Percentiles rank a stretch among this genome's conserved stretches.
Evolutionary conservation across 2,797 vertebrate species (phyloP).

Genomic region (Rhinatrema bivittatum): DNA sequence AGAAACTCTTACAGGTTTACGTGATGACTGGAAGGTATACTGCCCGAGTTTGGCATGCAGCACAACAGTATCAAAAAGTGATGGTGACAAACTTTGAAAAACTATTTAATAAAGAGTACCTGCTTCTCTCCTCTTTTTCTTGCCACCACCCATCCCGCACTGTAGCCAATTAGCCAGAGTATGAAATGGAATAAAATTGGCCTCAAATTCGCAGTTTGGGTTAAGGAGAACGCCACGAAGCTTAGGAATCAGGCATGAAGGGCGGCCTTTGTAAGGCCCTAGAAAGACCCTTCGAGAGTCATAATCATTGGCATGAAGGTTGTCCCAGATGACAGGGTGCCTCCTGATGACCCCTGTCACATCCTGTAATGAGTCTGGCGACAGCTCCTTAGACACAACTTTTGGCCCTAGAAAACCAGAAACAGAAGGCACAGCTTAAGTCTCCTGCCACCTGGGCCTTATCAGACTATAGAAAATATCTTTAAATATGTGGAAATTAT

Average conservation of each 20-base stretch:
- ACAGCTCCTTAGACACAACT: constrained; percentile 73
- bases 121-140: fast-evolving
- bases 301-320: constrained; percentile 80
- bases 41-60: too few relatives aligned
- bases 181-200: constrained; percentile 79
- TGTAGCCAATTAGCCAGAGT: constrained; percentile 63
- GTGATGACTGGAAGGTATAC: too few relatives aligned
- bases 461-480: background rate
- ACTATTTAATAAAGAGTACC: constrained; percentile 17
- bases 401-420: constrained; percentile 55
- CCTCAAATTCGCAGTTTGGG: constrained; percentile 84
- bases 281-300: constrained; percentile 78
- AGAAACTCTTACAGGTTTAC: too few relatives aligned
- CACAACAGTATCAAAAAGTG: too few relatives aligned
- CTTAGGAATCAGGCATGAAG: constrained; percentile 47
- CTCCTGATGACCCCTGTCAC: constrained; percentile 65
- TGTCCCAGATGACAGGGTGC: constrained; percentile 76
- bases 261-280: constrained; percentile 75
- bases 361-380: constrained; percentile 57
- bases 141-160: constrained; percentile 4
- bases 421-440: too few relatives aligned
- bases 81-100: too few relatives aligned
- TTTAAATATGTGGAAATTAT: too few relatives aligned
- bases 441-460: too few relatives aligned
- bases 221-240: constrained; percentile 73